A percentile compares a stretch with the other conserved stretches of the same genome.
phyloP scores from a whole-genome alignment of 2,888 invertebrate genomes.

The Crepidodera aurea region DNA sequence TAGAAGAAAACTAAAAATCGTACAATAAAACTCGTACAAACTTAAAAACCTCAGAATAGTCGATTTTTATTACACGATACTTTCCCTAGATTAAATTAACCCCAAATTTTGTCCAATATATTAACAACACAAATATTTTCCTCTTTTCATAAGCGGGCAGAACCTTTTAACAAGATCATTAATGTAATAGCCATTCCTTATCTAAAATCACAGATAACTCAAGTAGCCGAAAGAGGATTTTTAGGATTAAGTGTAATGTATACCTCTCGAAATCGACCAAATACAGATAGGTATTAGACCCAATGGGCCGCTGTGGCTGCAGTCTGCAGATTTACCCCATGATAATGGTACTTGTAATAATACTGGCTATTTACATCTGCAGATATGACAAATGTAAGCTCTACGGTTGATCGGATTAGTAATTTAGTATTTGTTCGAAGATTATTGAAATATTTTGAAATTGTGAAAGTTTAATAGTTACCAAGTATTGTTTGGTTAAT shows the following conservation, averaged over 20 bases:
- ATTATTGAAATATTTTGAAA: not conserved
- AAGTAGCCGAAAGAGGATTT: conserved; percentile 33
- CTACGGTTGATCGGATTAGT: not conserved
- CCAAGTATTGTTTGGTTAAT: no score
- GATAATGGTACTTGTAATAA: not conserved
- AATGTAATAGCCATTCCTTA: conserved; percentile 39
- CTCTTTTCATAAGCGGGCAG: not conserved
- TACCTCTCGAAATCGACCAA: conserved; percentile 19
- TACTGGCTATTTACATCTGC: not conserved
- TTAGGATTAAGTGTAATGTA: conserved; percentile 34
- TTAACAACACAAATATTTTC: no score
- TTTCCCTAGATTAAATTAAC: no score
- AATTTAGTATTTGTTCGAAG: not conserved
- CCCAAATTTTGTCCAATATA: no score
- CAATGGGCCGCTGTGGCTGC: not conserved
- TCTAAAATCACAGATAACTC: conserved; percentile 30
- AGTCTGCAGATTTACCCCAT: conserved; percentile 1
- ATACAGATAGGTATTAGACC: conserved; percentile 5
- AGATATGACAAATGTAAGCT: not conserved
- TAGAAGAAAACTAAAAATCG: no score
- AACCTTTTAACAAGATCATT: conserved; percentile 38
- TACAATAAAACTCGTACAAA: no score
- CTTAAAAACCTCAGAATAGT: no score
- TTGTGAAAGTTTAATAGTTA: not conserved
- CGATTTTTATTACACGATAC: no score